Evolutionary conservation across 2,888 invertebrate genomes (phyloP).

Genomic region (Cremastinae sp.): DNA sequence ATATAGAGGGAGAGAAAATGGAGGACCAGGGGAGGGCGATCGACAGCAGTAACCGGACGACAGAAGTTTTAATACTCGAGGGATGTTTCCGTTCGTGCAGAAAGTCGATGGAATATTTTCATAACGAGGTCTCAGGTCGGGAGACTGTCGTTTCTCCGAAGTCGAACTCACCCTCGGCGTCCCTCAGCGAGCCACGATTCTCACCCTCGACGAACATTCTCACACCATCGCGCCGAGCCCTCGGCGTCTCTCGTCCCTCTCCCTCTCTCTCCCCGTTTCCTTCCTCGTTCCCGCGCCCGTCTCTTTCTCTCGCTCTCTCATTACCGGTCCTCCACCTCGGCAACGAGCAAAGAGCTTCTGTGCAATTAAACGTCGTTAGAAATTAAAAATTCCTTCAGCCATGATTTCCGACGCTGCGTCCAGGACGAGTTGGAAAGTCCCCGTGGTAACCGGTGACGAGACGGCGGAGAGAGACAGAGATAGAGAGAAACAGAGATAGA

Average conservation of each 20-base stretch:
- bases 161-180: conserved; percentile 7
- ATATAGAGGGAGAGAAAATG: conserved; percentile 11
- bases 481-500: too few species aligned
- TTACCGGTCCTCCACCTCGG: conserved; percentile 32
- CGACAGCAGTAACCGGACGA: conserved; percentile 56
- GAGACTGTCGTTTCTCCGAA: conserved; percentile 18
- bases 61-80: conserved; percentile 63
- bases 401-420: conserved; percentile 41
- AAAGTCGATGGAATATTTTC: conserved; percentile 64
- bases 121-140: conserved; percentile 60
- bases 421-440: conserved; percentile 62
- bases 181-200: conserved; percentile 6
- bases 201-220: conserved; percentile 19
- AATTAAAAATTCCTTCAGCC: conserved; percentile 67
- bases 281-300: too few species aligned
- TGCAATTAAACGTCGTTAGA: conserved; percentile 68
- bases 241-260: conserved; percentile 10
- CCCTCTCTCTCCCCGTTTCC: conserved; percentile 22
- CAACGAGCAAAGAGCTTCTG: conserved; percentile 57
- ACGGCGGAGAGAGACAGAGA: conserved; percentile 18
- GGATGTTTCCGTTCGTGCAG: conserved; percentile 55
- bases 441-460: conserved; percentile 45
- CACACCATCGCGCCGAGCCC: conserved; percentile 1
- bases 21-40: too few species aligned
- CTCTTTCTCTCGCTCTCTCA: conserved; percentile 19